Conservation (phyloP, 53 echinoderm and acorn worm genomes). For the Actinopyga echinites region DNA sequence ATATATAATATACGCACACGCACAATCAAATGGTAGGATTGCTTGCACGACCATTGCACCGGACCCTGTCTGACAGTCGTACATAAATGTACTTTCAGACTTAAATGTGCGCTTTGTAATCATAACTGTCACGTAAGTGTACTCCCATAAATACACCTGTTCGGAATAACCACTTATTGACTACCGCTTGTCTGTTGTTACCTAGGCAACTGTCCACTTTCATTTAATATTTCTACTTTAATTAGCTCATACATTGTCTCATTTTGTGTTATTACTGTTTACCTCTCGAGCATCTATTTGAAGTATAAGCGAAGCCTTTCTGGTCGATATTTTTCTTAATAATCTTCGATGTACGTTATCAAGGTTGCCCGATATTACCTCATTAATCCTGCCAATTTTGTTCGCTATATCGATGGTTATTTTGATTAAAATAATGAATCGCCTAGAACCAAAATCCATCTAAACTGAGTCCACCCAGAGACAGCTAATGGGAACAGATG, state of each 20-base stretch:
- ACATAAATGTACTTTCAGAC: too few species aligned
- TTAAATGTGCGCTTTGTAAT: too few species aligned
- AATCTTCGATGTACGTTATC: constrained; percentile 29
- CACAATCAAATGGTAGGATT: too few species aligned
- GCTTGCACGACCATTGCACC: too few species aligned
- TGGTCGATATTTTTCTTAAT: constrained; percentile 40
- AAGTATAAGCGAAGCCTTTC: not conserved
- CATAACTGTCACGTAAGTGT: not conserved
- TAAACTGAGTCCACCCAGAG: constrained; percentile 6
- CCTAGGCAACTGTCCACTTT: constrained; percentile 26
- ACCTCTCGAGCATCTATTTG: constrained; percentile 12
- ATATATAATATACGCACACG: too few species aligned
- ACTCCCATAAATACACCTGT: constrained; percentile 14
- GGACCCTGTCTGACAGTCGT: too few species aligned
- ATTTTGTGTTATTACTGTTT: constrained; percentile 33
- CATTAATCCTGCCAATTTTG: constrained; percentile 36
- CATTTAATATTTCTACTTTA: constrained; percentile 16
- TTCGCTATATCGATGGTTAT: constrained; percentile 12
- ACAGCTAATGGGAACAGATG: constrained; percentile 32
- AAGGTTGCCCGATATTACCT: constrained; percentile 34
- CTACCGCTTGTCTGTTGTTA: not conserved
- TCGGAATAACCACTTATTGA: constrained; percentile 21
- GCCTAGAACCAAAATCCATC: constrained; percentile 13
- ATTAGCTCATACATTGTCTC: constrained; percentile 40
- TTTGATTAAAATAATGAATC: constrained; percentile 37